phyloP scores from a whole-genome alignment of 2,113 vertebrate species.

The Nothocercus nigrocapillus region DNA sequence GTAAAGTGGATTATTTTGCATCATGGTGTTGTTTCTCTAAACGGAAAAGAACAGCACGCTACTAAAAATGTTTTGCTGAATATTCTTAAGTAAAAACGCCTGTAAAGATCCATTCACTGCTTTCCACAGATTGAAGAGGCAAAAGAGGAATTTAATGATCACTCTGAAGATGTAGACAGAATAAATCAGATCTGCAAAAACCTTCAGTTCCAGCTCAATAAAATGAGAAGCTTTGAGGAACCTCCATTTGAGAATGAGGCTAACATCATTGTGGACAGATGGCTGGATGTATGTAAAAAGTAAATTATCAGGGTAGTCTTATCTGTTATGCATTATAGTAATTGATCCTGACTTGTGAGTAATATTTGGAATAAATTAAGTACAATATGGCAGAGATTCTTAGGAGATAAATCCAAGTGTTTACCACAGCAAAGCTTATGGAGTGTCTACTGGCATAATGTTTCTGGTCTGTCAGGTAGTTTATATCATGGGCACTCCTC shows the following conservation, averaged over 20 bases:
- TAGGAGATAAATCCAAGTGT: slow-evolving; percentile 37
- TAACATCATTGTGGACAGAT: slow-evolving; percentile 89
- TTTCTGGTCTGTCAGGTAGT: slow-evolving; percentile 1
- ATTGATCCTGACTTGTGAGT: slow-evolving; percentile 40
- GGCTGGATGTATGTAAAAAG: slow-evolving; percentile 90
- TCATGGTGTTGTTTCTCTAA: not conserved
- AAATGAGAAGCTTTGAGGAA: slow-evolving; percentile 88
- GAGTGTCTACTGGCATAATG: rapidly evolving
- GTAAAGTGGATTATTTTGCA: not conserved
- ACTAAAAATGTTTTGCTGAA: not conserved
- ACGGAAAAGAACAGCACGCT: not conserved
- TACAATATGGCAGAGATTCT: slow-evolving; percentile 8
- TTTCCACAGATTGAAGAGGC: slow-evolving; percentile 82
- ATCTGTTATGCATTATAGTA: slow-evolving; percentile 61
- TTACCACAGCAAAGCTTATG: slow-evolving; percentile 10
- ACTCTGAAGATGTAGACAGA: slow-evolving; percentile 84
- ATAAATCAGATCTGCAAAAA: slow-evolving; percentile 88
- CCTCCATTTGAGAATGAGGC: slow-evolving; percentile 88
- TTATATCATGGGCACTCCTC: not conserved
- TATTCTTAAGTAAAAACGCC: not conserved
- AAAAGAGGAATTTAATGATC: slow-evolving; percentile 85
- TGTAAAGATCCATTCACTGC: not conserved
- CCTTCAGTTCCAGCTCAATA: slow-evolving; percentile 90
- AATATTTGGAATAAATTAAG: slow-evolving; percentile 64
- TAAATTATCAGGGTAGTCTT: slow-evolving; percentile 63